Evolutionary conservation across 2,888 invertebrate species (phyloP).

Genomic region (Notodonta dromedarius): DNA sequence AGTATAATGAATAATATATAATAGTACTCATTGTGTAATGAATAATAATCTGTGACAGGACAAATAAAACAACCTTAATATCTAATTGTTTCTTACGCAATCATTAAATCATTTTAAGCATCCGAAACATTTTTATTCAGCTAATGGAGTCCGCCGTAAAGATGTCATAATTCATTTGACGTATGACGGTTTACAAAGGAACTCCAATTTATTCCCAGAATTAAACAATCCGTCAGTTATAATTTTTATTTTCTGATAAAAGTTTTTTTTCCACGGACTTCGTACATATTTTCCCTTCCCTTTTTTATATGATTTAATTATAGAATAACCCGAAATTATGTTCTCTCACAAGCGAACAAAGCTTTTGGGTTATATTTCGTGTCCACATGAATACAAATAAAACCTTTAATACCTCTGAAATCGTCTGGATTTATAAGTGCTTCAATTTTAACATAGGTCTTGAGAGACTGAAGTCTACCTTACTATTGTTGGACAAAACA

Average conservation of each 20-base stretch:
- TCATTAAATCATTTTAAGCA: slow-evolving; percentile 44
- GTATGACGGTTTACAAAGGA: slow-evolving; percentile 59
- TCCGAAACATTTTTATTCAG: slow-evolving; percentile 54
- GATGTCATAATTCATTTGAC: slow-evolving; percentile 67
- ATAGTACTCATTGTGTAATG: too few species aligned
- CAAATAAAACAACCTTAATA: background rate
- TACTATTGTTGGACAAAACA: background rate
- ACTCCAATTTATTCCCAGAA: slow-evolving; percentile 56
- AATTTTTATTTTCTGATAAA: slow-evolving; percentile 52
- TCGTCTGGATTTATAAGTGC: slow-evolving; percentile 41
- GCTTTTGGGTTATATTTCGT: slow-evolving; percentile 27
- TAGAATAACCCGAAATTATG: background rate
- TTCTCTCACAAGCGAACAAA: slow-evolving; percentile 8
- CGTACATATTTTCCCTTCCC: slow-evolving; percentile 35
- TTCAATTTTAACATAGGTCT: slow-evolving; percentile 53
- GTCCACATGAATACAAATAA: slow-evolving; percentile 27
- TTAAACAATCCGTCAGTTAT: slow-evolving; percentile 52
- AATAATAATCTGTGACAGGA: background rate
- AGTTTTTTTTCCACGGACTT: slow-evolving; percentile 34
- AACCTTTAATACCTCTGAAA: slow-evolving; percentile 31
- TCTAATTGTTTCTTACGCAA: slow-evolving; percentile 12
- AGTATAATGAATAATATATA: too few species aligned
- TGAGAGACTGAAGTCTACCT: slow-evolving; percentile 52
- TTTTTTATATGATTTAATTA: background rate
- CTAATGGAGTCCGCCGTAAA: slow-evolving; percentile 62